Percentiles rank a stretch among this genome's conserved stretches.
phyloP scores from a whole-genome alignment of 2,113 vertebrate species.

The Lontra canadensis region DNA sequence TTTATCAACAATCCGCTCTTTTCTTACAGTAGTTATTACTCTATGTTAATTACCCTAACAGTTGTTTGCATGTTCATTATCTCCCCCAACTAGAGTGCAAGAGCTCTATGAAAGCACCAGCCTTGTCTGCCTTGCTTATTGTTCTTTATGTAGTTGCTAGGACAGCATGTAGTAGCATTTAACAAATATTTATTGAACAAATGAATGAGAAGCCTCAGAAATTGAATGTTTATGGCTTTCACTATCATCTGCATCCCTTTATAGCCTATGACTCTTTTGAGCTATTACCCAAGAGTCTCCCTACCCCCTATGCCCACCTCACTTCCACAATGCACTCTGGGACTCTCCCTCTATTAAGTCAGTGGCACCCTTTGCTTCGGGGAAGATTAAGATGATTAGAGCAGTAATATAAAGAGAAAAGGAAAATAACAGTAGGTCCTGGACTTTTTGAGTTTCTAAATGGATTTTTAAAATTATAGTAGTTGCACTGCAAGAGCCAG shows the following conservation, averaged over 20 bases:
- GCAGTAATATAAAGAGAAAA: background rate
- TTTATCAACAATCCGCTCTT: background rate
- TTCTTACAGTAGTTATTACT: background rate
- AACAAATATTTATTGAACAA: conserved; percentile 54
- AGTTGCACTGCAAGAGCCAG: background rate
- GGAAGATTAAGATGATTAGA: background rate
- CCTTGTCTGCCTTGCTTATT: conserved; percentile 8
- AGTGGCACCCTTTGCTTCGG: background rate
- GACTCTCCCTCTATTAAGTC: background rate
- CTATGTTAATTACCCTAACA: background rate
- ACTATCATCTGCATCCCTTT: background rate
- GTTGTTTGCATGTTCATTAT: conserved; percentile 2
- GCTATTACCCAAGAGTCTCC: background rate
- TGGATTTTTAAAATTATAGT: background rate
- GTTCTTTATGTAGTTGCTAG: background rate
- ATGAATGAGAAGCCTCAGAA: conserved; percentile 30
- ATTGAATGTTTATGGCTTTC: background rate
- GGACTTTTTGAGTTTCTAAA: conserved; percentile 21
- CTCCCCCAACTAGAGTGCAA: background rate
- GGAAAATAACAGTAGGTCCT: background rate
- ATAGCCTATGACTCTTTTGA: background rate
- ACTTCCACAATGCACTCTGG: background rate
- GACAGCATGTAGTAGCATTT: background rate
- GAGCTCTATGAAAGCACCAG: background rate
- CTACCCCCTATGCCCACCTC: background rate